Evolutionary conservation across 92 coral and sea anemone genomes (phyloP).

Genomic region (Palythoa grandis): DNA sequence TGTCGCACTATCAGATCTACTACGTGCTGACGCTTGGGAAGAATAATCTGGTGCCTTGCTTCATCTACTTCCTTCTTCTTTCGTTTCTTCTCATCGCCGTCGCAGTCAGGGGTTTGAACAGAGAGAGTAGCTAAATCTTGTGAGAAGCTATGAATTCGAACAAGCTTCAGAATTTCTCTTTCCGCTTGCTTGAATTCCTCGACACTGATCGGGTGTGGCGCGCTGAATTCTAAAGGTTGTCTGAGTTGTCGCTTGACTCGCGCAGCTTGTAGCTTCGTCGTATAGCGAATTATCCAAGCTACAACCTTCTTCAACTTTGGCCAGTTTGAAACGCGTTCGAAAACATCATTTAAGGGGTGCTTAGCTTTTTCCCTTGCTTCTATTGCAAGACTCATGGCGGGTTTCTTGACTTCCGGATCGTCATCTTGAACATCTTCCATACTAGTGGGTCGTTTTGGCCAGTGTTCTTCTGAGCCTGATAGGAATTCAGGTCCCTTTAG

Average conservation of each 20-base stretch:
- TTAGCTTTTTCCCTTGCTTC: too few species aligned
- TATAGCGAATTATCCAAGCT: background rate
- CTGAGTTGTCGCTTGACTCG: background rate
- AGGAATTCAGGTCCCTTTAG: conserved; percentile 40
- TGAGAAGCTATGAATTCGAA: background rate
- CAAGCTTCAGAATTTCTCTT: conserved; percentile 21
- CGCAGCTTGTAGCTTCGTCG: background rate
- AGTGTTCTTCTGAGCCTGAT: background rate
- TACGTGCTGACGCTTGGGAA: conserved; percentile 7
- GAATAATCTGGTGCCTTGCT: conserved; percentile 4
- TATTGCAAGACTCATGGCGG: too few species aligned
- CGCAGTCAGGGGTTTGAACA: background rate
- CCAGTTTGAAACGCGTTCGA: background rate
- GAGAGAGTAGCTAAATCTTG: conserved; percentile 8
- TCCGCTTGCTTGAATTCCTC: conserved; percentile 32
- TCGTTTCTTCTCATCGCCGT: background rate
- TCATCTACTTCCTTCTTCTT: background rate
- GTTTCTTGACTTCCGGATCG: background rate
- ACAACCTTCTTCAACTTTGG: background rate
- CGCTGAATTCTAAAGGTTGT: background rate
- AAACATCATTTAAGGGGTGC: background rate
- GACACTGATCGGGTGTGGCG: conserved; percentile 6
- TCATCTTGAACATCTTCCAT: background rate
- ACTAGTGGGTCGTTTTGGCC: conserved; percentile 33
- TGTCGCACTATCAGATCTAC: conserved; percentile 5